Evolutionary conservation across 2,888 invertebrate species (phyloP).

Genomic region (Cephonodes hylas): DNA sequence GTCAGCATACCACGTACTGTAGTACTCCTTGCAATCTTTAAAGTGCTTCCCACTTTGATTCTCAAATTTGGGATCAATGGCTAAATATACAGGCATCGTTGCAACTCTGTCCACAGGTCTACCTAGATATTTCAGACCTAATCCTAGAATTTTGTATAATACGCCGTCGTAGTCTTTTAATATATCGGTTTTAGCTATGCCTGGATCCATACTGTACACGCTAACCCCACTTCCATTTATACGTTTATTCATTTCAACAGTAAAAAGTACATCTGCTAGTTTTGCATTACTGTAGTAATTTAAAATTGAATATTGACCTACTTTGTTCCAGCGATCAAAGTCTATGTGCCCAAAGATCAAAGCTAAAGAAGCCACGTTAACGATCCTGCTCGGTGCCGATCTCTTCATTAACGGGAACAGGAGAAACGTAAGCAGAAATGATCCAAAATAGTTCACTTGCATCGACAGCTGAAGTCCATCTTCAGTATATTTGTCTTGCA

Average conservation of each 20-base stretch:
- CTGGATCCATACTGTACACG: slow-evolving; percentile 91
- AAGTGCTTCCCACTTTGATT: slow-evolving; percentile 57
- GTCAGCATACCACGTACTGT: slow-evolving; percentile 65
- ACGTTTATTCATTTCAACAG: slow-evolving; percentile 76
- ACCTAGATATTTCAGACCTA: slow-evolving; percentile 42
- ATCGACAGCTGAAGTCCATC: slow-evolving; percentile 83
- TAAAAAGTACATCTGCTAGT: slow-evolving; percentile 51
- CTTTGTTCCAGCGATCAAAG: slow-evolving; percentile 86
- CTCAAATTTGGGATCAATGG: slow-evolving; percentile 47
- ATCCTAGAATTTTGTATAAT: slow-evolving; percentile 37
- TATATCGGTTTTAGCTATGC: slow-evolving; percentile 88
- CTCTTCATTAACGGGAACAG: slow-evolving; percentile 51
- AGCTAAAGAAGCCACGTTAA: slow-evolving; percentile 74
- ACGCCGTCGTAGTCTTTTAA: slow-evolving; percentile 79
- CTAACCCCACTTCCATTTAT: slow-evolving; percentile 80
- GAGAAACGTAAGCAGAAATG: slow-evolving; percentile 57
- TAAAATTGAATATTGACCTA: slow-evolving; percentile 81
- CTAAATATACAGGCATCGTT: slow-evolving; percentile 56
- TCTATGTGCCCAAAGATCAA: slow-evolving; percentile 86
- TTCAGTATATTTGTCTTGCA: slow-evolving; percentile 70
- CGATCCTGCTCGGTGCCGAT: slow-evolving; percentile 58
- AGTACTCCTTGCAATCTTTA: slow-evolving; percentile 57
- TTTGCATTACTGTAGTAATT: slow-evolving; percentile 78
- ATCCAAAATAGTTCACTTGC: slow-evolving; percentile 77
- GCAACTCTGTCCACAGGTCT: slow-evolving; percentile 48